phyloP scores from a whole-genome alignment of 2,113 vertebrate genomes.

The Salvelinus sp. region DNA sequence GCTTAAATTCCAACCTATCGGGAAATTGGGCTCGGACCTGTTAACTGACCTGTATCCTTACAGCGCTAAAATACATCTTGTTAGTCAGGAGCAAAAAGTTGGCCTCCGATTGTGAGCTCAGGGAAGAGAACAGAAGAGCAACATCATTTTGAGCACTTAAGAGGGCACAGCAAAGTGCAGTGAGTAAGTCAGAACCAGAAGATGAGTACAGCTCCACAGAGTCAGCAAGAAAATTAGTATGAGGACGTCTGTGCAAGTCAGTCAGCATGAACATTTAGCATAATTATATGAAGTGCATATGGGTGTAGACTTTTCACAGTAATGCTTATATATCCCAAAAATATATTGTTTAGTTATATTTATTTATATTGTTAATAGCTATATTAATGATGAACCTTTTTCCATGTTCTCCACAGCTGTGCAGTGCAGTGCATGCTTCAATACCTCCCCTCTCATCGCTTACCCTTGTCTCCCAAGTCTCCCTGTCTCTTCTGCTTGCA shows the following conservation, averaged over 20 bases:
- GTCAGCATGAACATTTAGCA: too few species aligned
- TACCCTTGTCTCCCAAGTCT: slow-evolving; percentile 38
- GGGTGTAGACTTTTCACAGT: neutral
- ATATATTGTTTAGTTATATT: neutral
- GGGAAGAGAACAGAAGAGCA: neutral
- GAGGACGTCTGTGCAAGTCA: neutral
- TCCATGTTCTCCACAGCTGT: slow-evolving; percentile 55
- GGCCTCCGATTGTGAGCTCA: neutral
- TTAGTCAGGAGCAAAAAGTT: too few species aligned
- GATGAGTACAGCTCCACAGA: neutral
- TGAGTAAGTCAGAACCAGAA: neutral
- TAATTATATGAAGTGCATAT: too few species aligned
- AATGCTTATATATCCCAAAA: neutral
- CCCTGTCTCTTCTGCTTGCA: slow-evolving; percentile 76
- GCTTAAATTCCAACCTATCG: too few species aligned
- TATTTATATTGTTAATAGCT: neutral
- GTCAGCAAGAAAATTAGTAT: neutral
- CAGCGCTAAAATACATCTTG: too few species aligned
- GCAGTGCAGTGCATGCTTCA: slow-evolving; percentile 50
- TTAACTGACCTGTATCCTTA: too few species aligned
- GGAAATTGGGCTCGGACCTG: too few species aligned
- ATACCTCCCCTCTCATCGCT: slow-evolving; percentile 51
- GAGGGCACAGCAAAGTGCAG: neutral
- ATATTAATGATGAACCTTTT: neutral
- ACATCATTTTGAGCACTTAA: neutral